Conservation (phyloP, 2,888 invertebrate species). For the Himalopsyche japonica region DNA sequence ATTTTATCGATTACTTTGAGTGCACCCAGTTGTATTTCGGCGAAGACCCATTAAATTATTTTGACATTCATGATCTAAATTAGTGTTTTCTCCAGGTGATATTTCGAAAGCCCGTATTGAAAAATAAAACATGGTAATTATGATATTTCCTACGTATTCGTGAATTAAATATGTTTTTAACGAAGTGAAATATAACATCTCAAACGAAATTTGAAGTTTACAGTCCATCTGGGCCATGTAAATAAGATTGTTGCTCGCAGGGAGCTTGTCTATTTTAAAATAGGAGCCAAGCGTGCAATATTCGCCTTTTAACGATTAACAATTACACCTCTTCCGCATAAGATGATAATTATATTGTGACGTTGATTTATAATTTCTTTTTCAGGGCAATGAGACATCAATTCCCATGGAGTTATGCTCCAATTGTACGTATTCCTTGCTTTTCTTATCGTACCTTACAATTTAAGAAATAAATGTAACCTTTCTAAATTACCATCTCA, state of each 20-base stretch:
- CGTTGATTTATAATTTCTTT: constrained; percentile 45
- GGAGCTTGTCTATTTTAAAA: constrained; percentile 32
- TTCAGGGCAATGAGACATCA: constrained; percentile 94
- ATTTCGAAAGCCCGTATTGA: constrained; percentile 30
- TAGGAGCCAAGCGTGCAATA: constrained; percentile 21
- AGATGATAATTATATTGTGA: constrained; percentile 19
- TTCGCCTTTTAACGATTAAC: constrained; percentile 5
- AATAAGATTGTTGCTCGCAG: constrained; percentile 31
- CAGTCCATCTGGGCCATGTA: constrained; percentile 34
- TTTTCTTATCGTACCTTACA: constrained; percentile 16
- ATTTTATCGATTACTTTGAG: constrained; percentile 36
- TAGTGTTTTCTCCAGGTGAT: constrained; percentile 35
- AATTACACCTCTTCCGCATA: constrained; percentile 3
- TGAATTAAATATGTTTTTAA: constrained; percentile 20
- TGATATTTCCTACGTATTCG: constrained; percentile 10
- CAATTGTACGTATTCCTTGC: constrained; percentile 75
- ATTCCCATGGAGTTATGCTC: constrained; percentile 97
- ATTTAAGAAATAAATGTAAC: constrained; percentile 14
- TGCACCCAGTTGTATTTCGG: constrained; percentile 33
- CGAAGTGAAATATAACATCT: constrained; percentile 16
- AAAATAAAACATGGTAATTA: constrained; percentile 38
- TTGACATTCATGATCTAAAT: constrained; percentile 40
- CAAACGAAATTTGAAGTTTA: constrained; percentile 25
- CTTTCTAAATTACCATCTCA: neutral
- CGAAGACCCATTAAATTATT: constrained; percentile 36